Conservation (phyloP, 2,797 vertebrate genomes). For the Neopelma chrysocephalum region DNA sequence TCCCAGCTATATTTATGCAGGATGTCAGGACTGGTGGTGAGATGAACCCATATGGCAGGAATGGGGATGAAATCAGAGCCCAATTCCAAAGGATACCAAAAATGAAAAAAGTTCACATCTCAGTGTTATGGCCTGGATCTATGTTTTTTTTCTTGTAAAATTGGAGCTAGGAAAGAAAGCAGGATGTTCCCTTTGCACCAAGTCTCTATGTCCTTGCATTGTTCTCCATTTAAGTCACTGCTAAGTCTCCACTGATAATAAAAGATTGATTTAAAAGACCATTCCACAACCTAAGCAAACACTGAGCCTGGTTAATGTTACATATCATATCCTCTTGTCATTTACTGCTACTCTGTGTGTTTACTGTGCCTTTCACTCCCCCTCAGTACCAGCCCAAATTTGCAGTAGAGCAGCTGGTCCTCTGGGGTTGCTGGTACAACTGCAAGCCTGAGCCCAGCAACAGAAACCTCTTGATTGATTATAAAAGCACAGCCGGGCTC, state of each 20-base stretch:
- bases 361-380: constrained; percentile 29
- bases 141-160: not conserved
- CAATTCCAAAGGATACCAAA: not conserved
- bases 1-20: not conserved
- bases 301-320: constrained; percentile 50
- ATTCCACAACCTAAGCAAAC: constrained; percentile 50
- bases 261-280: constrained; percentile 62
- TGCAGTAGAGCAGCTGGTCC: constrained; percentile 33
- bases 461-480: not conserved
- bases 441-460: not conserved
- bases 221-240: constrained; percentile 6
- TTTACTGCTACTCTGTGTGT: constrained; percentile 30
- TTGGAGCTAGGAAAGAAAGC: not conserved
- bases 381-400: not conserved
- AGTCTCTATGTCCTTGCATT: not conserved
- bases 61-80: not conserved
- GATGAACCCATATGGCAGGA: not conserved
- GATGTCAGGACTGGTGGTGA: not conserved
- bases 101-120: not conserved
- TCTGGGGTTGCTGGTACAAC: not conserved
- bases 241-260: constrained; percentile 41
- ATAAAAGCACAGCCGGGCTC: not conserved
- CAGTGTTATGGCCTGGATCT: not conserved
- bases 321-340: constrained; percentile 58
- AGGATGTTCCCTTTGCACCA: not conserved